Evolutionary conservation across 2,113 vertebrate genomes (phyloP).

Genomic region (Sander vitreus): DNA sequence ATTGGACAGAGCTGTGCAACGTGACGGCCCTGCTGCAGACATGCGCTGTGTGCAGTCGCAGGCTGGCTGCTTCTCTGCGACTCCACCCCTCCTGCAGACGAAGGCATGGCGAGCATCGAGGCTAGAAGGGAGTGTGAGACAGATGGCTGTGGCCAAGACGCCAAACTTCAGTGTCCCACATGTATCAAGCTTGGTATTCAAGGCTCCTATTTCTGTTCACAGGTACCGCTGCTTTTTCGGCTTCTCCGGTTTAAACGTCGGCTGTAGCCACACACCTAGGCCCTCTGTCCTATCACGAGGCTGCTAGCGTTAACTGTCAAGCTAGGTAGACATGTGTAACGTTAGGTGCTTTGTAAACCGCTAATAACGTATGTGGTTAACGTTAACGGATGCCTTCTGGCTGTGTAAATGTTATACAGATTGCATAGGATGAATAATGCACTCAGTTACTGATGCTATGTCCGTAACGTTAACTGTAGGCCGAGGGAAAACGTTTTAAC

Average conservation of each 20-base stretch:
- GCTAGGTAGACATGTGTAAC: constrained; percentile 58
- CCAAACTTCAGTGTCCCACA: constrained; percentile 98
- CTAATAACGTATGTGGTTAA: neutral
- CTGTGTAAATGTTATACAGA: neutral
- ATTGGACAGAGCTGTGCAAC: constrained; percentile 62
- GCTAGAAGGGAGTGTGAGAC: constrained; percentile 93
- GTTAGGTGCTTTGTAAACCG: neutral
- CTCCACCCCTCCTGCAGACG: constrained; percentile 76
- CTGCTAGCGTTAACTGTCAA: constrained; percentile 69
- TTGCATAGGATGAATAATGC: neutral
- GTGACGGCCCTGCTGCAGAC: constrained; percentile 47
- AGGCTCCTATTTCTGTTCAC: constrained; percentile 98
- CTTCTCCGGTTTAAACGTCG: neutral
- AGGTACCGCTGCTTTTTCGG: constrained; percentile 83
- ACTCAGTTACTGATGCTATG: neutral
- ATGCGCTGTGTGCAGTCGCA: constrained; percentile 55
- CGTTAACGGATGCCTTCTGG: neutral
- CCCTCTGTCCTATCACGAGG: constrained; percentile 68
- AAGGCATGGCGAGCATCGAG: constrained; percentile 96
- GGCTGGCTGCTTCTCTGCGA: constrained; percentile 36
- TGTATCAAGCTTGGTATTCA: constrained; percentile 98
- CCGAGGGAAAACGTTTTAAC: neutral
- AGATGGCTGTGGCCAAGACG: constrained; percentile 91
- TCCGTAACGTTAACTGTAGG: neutral
- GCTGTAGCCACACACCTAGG: constrained; percentile 10